A percentile compares a stretch with the other conserved stretches of the same genome.
phyloP scores from a whole-genome alignment of 2,888 invertebrate species.

The Acleris emargana region DNA sequence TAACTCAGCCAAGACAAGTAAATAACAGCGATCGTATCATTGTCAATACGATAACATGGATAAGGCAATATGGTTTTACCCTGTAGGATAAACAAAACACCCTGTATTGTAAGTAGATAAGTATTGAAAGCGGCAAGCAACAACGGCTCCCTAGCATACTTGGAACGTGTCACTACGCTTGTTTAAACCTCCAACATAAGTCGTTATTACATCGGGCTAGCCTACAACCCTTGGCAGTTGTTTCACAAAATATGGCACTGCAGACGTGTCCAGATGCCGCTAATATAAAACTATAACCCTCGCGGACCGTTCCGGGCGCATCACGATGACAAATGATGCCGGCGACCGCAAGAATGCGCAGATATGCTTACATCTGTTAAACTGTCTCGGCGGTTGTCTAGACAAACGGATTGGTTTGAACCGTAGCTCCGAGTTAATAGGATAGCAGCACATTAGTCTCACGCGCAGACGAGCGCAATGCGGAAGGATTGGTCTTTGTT shows the following conservation, averaged over 20 bases:
- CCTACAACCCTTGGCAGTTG: background rate
- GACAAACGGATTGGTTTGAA: slow-evolving; percentile 20
- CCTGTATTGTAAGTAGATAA: too few species aligned
- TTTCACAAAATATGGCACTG: background rate
- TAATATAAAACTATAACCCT: slow-evolving; percentile 1
- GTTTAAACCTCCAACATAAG: too few species aligned
- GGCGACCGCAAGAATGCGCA: slow-evolving; percentile 12
- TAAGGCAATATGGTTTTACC: too few species aligned
- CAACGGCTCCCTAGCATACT: too few species aligned
- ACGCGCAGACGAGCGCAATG: background rate
- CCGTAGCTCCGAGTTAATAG: slow-evolving; percentile 5
- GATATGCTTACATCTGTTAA: slow-evolving; percentile 22
- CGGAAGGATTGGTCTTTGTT: slow-evolving; percentile 7
- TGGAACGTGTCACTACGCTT: too few species aligned
- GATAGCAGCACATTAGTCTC: slow-evolving; percentile 8
- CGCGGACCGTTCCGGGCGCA: slow-evolving; percentile 5
- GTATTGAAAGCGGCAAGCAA: too few species aligned
- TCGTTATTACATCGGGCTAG: too few species aligned
- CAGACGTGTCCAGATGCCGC: background rate
- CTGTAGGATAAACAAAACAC: too few species aligned
- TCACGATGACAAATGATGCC: slow-evolving; percentile 26
- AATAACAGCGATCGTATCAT: too few species aligned
- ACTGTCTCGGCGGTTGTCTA: slow-evolving; percentile 23
- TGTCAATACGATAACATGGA: too few species aligned
- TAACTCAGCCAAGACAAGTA: too few species aligned